Conservation (phyloP, 2,113 vertebrate species). For the Lampris incognitus region DNA sequence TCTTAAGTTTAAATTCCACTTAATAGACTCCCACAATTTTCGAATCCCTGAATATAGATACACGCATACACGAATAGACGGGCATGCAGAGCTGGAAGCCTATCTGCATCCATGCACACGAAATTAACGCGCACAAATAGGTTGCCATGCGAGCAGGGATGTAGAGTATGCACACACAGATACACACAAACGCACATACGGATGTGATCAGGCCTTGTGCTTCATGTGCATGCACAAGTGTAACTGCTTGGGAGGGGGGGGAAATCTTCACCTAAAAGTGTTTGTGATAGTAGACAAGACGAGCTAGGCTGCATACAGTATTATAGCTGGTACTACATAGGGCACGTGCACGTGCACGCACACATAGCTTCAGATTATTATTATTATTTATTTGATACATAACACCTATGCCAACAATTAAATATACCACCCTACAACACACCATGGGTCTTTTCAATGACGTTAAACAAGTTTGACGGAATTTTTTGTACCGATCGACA, state of each 20-base stretch:
- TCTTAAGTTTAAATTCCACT: no score
- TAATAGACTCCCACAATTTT: neutral
- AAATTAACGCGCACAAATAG: neutral
- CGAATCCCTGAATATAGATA: no score
- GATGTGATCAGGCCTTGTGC: neutral
- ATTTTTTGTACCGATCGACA: neutral
- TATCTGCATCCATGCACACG: neutral
- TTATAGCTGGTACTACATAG: neutral
- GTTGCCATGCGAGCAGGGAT: neutral
- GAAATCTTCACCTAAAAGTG: neutral
- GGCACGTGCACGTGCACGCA: conserved; percentile 45
- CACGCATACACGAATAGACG: no score
- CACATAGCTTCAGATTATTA: neutral
- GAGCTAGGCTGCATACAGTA: no score
- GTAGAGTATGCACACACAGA: neutral
- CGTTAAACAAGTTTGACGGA: no score
- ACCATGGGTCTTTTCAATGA: no score
- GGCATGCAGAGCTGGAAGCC: no score
- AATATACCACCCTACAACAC: no score
- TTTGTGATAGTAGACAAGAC: no score
- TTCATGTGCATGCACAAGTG: neutral
- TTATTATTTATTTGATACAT: no score
- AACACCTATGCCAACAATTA: no score
- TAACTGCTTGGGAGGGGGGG: neutral
- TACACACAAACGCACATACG: neutral